Base-by-base conservation (phyloP, 2,797 vertebrate species). In the Cuculus canorus region DNA sequence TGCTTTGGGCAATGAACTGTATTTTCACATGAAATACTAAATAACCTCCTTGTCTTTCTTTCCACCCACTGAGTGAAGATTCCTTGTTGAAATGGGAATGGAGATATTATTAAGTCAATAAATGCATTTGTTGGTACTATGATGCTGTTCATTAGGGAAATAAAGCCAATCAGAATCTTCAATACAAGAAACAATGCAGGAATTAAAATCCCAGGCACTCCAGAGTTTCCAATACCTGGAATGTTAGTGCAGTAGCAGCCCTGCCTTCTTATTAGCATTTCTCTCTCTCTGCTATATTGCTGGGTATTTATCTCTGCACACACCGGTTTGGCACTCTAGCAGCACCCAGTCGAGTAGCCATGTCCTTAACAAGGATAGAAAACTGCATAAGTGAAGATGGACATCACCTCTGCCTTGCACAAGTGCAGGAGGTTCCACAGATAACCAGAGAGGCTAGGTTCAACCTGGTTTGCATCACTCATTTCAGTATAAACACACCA, bases 51-150 rank as follows among this genome's bases (percentile, higher is more conserved):
- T 88, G 32, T 83, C 32, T 57, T 80, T n/a, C 32, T 54, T 86
- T 35, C 35, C 25, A 75, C 35, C 30, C 45, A 48, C 57, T 30
- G 61, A 53, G 23, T 11, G 45, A 83, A 71, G 63, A 50, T 32
- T 32, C 32, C 35, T 60, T 68, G 30, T 50, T 61, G n/a, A 65
- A 76, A 75, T 6, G 39, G 24, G 23, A 75, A 72, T 17, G 18
- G 70, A 88, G 52, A 63, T 65, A 53, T 86, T 88, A 41, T 33
- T 70, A 41, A 68, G 61, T 33, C 45, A 73, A 41, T 90, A 86
- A 90, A 83, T 65, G 33, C 16, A 8, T 75, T 78, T 77, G 86
- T 61, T 78, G 17, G 59, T 79, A n/a, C 37, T 65, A 16, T 59
- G 8, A 11, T 53, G 30, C n/a, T 71, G 10, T 17, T 94, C 11